Conservation (phyloP, 2,113 vertebrate species). For the Acrocephalus kingi region DNA sequence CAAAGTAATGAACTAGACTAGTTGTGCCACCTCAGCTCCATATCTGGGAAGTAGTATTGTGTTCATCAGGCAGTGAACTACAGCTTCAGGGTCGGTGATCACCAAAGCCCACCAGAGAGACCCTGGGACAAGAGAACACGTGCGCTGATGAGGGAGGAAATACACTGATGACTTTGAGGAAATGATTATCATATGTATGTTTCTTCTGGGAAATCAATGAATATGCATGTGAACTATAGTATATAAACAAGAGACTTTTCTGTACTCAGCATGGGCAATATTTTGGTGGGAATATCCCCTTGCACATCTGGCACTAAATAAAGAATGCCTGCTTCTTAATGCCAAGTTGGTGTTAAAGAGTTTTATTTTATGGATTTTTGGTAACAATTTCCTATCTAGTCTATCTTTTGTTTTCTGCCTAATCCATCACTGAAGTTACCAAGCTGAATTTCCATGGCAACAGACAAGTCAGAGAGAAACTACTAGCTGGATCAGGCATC, state of each 20-base stretch:
- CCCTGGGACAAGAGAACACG: background rate
- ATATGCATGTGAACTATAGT: background rate
- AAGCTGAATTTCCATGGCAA: slow-evolving; percentile 63
- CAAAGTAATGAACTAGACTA: background rate
- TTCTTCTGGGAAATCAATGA: background rate
- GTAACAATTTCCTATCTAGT: background rate
- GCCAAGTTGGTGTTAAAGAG: background rate
- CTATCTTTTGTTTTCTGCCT: background rate
- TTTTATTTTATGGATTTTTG: background rate
- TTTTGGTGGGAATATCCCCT: background rate
- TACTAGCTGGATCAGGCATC: background rate
- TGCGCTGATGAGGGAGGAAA: background rate
- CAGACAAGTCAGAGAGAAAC: slow-evolving; percentile 38
- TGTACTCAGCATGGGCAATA: background rate
- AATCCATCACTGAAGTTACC: slow-evolving; percentile 7
- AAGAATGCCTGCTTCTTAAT: background rate
- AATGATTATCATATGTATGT: background rate
- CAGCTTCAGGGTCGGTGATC: fast-evolving
- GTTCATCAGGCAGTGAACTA: background rate
- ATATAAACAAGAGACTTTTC: background rate
- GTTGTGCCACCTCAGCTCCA: background rate
- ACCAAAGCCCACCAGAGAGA: background rate
- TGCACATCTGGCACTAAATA: fast-evolving
- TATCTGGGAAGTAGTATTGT: background rate
- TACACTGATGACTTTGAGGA: background rate